phyloP scores from a whole-genome alignment of 1,140 invertebrate genomes.

The Matsumurasca onukii region DNA sequence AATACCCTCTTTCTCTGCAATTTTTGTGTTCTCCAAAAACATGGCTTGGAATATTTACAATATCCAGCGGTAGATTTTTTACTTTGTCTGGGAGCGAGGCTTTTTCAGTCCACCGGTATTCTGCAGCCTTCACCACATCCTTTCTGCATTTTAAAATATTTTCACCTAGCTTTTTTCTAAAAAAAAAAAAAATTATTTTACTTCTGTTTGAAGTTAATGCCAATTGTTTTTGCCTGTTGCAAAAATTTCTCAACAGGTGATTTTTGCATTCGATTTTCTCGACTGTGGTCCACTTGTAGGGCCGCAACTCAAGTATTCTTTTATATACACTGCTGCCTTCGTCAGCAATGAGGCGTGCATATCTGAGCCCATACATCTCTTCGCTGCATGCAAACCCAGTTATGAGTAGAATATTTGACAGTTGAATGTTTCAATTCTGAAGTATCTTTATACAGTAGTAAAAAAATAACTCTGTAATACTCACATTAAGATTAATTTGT shows the following conservation, averaged over 20 bases:
- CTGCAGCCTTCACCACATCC: constrained; percentile 6
- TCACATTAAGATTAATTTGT: no score
- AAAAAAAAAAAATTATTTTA: constrained; percentile 27
- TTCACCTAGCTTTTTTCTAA: constrained; percentile 28
- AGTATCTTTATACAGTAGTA: no score
- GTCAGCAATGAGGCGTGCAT: constrained; percentile 44
- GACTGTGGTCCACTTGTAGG: constrained; percentile 53
- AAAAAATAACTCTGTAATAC: no score
- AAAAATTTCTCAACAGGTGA: constrained; percentile 31
- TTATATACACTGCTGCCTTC: constrained; percentile 44
- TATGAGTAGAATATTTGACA: no score
- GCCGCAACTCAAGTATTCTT: constrained; percentile 37
- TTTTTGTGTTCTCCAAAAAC: constrained; percentile 28
- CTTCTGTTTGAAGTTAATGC: constrained; percentile 29
- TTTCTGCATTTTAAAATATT: neutral
- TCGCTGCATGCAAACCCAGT: constrained; percentile 46
- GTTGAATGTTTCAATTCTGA: no score
- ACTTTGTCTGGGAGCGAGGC: neutral
- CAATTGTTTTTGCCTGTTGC: constrained; percentile 32
- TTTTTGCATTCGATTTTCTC: constrained; percentile 35
- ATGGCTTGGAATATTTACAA: constrained; percentile 9
- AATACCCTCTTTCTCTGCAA: constrained; percentile 26
- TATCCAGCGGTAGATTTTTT: neutral
- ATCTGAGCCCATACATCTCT: constrained; percentile 43
- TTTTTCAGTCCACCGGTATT: neutral